Evolutionary conservation across 2,113 vertebrate genomes (phyloP), one percentile per base, ranked within the genome.

Genomic region (Alethe diademata): DNA sequence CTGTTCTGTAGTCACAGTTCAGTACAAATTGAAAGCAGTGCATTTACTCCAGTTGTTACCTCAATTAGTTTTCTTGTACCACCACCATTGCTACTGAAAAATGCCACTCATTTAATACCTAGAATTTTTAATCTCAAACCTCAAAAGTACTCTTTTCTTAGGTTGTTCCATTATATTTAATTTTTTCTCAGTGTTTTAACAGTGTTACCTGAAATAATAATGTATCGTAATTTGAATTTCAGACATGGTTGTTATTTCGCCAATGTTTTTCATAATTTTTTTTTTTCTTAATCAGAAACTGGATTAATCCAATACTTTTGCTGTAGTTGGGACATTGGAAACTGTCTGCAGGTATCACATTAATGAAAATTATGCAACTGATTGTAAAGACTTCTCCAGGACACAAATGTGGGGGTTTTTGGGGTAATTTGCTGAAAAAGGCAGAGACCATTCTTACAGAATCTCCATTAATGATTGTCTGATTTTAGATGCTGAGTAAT

Each of bases 371-470:
- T 42, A 5, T 29, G 19, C 17, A 75, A 19, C 7, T 33, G 33
- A 66, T 53, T 73, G 14, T 13, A 73, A 75, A 70, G 38, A 80
- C 4, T 70, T 40, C 5, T 61, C 19, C 19, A 57, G 42, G 11
- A 58, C 2, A 45, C 3, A 7, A 22, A 26, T 38, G 4, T 8
- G 9, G 2, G 25, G 3, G 1, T 1, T 9, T 64, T 57, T 42
- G 23, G 9, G 2, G 7, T 51, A 87, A 60, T 81, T 60, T 69
- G 13, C 3, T 85, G 48, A 81, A 57, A 87, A 76, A 51, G 45
- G 16, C 6, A 42, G 7, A 79, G 19, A 75, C 22, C 3, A 25
- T 69, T 35, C 6, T 51, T 78, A 28, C 0, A 36, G 13, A 54
- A 66, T 66, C 19, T 84, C 50, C 16, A 26, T 78, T 81, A 89